phyloP scores from a whole-genome alignment of 2,113 vertebrate species.

The Brachyhypopomus gauderio region DNA sequence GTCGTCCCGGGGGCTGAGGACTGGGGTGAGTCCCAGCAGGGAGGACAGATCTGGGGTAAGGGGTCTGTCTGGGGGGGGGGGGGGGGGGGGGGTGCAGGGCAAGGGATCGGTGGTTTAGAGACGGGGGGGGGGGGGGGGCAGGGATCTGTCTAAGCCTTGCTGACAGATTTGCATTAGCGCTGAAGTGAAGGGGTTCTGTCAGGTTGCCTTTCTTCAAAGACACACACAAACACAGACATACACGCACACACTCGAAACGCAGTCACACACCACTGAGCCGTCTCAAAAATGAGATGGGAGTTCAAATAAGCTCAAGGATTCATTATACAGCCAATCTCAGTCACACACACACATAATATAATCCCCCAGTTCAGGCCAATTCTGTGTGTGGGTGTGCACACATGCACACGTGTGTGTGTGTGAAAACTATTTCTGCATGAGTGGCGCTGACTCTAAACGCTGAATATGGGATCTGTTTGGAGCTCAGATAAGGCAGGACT shows the following conservation, averaged over 20 bases:
- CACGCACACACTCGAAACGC: conserved; percentile 23
- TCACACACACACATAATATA: conserved; percentile 38
- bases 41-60: conserved; percentile 43
- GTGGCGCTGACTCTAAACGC: conserved; percentile 28
- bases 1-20: neutral
- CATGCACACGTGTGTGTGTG: neutral
- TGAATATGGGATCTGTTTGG: conserved; percentile 43
- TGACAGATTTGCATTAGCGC: conserved; percentile 53
- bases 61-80: conserved; percentile 32
- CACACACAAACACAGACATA: conserved; percentile 16
- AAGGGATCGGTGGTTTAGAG: neutral
- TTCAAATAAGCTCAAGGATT: conserved; percentile 58
- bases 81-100: neutral
- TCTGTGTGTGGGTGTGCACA: neutral
- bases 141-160: conserved; percentile 41
- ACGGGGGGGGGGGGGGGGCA: neutral
- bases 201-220: conserved; percentile 44
- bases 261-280: conserved; percentile 55
- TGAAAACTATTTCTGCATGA: conserved; percentile 22
- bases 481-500: conserved; percentile 38
- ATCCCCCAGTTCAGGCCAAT: conserved; percentile 39
- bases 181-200: conserved; percentile 48
- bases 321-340: conserved; percentile 53
- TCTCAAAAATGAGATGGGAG: conserved; percentile 54
- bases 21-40: conserved; percentile 13